Conservation (phyloP, 30 jellyfish, hydroid and myxozoan species). For the Hydra vulgaris region DNA sequence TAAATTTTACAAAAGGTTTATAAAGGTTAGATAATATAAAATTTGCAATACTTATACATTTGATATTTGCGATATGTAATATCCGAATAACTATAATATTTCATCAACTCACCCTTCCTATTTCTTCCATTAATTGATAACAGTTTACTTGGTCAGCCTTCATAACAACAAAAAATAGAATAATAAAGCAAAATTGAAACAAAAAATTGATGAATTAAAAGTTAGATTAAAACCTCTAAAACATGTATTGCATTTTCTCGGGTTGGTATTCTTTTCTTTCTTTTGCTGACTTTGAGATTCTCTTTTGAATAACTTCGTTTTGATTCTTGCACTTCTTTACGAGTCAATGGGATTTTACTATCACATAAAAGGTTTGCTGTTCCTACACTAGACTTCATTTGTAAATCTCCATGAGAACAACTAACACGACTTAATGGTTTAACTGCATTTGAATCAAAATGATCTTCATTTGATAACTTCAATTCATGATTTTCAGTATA, state of each 20-base stretch:
- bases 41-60: too few relatives aligned
- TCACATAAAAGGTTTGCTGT: not conserved
- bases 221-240: too few relatives aligned
- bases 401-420: constrained; percentile 18
- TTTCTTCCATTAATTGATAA: too few relatives aligned
- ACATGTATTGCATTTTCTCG: constrained; percentile 56
- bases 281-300: constrained; percentile 1
- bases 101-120: too few relatives aligned
- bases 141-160: too few relatives aligned
- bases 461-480: not conserved
- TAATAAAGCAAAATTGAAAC: too few relatives aligned
- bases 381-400: constrained; percentile 7
- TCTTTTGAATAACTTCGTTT: constrained; percentile 6
- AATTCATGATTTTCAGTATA: not conserved
- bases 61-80: too few relatives aligned
- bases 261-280: constrained; percentile 58
- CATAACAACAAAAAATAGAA: too few relatives aligned
- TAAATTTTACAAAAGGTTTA: too few relatives aligned
- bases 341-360: not conserved
- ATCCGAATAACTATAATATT: too few relatives aligned
- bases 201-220: too few relatives aligned
- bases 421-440: not conserved
- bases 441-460: not conserved
- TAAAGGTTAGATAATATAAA: too few relatives aligned
- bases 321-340: not conserved